Evolutionary conservation across 2,797 vertebrate species (phyloP).

Genomic region (Hipposideros larvatus): DNA sequence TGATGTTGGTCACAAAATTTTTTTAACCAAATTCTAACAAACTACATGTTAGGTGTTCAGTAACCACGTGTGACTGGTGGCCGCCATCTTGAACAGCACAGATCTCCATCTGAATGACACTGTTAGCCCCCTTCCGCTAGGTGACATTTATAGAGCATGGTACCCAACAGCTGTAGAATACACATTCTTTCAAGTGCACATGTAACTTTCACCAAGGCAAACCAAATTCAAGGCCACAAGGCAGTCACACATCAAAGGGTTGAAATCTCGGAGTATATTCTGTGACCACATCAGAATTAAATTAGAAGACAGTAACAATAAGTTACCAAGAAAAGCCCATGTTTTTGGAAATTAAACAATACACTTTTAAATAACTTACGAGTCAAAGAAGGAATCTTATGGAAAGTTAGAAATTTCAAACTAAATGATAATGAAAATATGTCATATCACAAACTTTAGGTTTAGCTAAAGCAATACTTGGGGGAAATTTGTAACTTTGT

Average conservation of each 20-base stretch:
- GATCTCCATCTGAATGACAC: background rate
- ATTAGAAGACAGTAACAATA: background rate
- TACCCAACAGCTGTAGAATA: background rate
- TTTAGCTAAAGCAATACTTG: background rate
- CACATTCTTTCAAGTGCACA: background rate
- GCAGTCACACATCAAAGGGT: background rate
- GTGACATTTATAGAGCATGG: background rate
- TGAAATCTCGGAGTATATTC: constrained; percentile 5
- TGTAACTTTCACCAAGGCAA: background rate
- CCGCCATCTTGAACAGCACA: background rate
- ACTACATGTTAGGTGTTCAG: background rate
- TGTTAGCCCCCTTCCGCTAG: background rate
- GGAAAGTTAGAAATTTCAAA: constrained; percentile 42
- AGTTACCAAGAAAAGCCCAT: background rate
- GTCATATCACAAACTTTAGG: background rate
- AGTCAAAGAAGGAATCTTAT: background rate
- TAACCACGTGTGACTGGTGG: background rate
- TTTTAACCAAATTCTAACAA: background rate
- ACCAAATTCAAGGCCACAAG: background rate
- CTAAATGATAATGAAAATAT: constrained; percentile 11
- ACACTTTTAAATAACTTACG: background rate
- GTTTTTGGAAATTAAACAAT: background rate
- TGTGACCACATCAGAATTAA: background rate
- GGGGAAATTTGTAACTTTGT: background rate
- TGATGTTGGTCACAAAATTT: background rate